Evolutionary conservation across 2,888 invertebrate species (phyloP), one percentile per base, ranked within the genome.

Genomic region (Halictus ligatus): DNA sequence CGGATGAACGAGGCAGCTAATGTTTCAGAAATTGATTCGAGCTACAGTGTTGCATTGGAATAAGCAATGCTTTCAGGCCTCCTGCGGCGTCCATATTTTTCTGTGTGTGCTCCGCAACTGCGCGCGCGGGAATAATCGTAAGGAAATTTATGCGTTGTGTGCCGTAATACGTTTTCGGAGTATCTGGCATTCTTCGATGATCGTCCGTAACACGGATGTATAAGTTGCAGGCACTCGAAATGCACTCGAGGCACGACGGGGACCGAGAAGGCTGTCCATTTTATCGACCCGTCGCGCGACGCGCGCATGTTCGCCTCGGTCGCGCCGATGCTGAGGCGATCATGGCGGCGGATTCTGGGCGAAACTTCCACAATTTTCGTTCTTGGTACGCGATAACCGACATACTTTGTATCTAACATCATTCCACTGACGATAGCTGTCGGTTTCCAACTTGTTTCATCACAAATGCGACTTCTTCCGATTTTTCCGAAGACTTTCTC

Each of bases 251-350:
- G 74, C 72, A 64, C 75, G 80, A 83, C 40, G 21, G 86, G 67
- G 77, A 84, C 48, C 74, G 12, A 40, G 12, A 83, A 87, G 90
- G 85, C 78, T 85, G 87, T 86, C 88, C 90, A 89, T 91, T 90
- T 81, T 91, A 91, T 91, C 91, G 91, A 91, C 88, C 91, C 84
- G 84, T 60, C 46, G 71, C 58, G 87, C 89, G 91, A 90, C 91
- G 91, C 88, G 91, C 91, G 91, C 91, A 91, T 60, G 82, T 78
- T 78, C 86, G 54, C 76, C 85, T 73, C 67, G 75, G 58, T 81
- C 50, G 79, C 64, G 80, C 83, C 75, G 54, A 35, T 21, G 25
- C 13, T 75, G 86, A 75, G 74, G 72, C 64, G 81, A 91, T 78
- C 81, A 91, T 90, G 91, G 91, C 89, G 89, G 40, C 91, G 77